Evolutionary conservation across 1,140 invertebrate species (phyloP), one percentile per base, ranked within the genome.

Genomic region (Caenorhabditis tropicalis): DNA sequence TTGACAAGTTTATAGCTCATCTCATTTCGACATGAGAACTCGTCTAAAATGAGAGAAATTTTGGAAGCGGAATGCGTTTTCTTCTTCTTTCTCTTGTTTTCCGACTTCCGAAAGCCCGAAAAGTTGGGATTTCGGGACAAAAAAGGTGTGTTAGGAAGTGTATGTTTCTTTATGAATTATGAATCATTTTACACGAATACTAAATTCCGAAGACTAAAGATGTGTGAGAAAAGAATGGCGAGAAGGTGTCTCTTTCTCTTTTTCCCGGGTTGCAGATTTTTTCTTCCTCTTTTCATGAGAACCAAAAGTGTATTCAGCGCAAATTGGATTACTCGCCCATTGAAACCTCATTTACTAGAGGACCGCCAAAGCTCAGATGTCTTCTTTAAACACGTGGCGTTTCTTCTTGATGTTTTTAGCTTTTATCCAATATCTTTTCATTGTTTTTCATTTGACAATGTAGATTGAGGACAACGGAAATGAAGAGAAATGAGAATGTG

Each of bases 121-220:
- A 65, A 9, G 33, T 65, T 3, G 5, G 29, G 29, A 33, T 15
- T 65, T 65, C 31, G 36, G 7, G 29, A 65, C 53, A 65, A 65
- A 16, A 65, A 65, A 65, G 31, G 29, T 19, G 10, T 27, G 53
- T 21, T 56, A n/a, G 53, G 15, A 36, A 65, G 58, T 65, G 58
- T 65, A 33, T 65, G 58, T 65, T 65, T 33, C 58, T 36, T 56
- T 65, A 65, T 65, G 58, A 65, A 65, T 65, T 31, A 65, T 65
- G 19, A 19, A 65, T 65, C 29, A 33, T 21, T 65, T 4, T 31
- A 36, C 58, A 33, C 29, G 29, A 65, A 65, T 65, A 33, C 36
- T 65, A 65, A 65, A 65, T 65, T 65, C 58, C 19, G 19, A 36
- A 65, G 31, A 65, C 58, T 65, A 56, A 56, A 56, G 53, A 56